Base-by-base conservation (phyloP, 2,888 invertebrate species). In the Yponomeuta evonymella region DNA sequence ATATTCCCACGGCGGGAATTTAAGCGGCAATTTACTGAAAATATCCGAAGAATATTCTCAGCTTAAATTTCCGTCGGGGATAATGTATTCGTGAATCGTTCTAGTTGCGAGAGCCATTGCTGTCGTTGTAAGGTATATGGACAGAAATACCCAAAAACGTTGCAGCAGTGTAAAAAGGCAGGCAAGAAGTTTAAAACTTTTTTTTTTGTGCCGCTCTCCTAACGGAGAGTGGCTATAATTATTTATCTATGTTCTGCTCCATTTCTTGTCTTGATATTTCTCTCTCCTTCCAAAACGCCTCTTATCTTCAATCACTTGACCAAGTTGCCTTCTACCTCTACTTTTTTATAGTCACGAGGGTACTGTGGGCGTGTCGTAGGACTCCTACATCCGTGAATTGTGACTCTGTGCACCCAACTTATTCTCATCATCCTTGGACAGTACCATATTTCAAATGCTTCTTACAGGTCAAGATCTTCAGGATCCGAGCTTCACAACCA, bases 401-500 rank as follows among this genome's bases (percentile, higher is more conserved):
- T 62, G n/a, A 66, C 36, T 33, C 33, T 65, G 33, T 12, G 12
- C 2, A 66, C n/a, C 66, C 66, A 66, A 11, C 15, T 66, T 33
- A 66, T 66, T 33, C 12, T 66, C 2, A 66, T 10, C 12, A 36
- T 66, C n/a, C 66, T 66, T 1, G 23, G 23, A 23, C 23, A 23
- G 23, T 23, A 23, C 66, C 36, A 66, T 36, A 66, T 66, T 33
- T 66, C 36, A 23, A 68, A 51, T 23, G 68, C 68, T 9, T 68
- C 68, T 48, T 48, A 48, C 51, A 9, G 2, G 11, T 2, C 2
- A 2, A 9, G 10, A 43, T n/a, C 43, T 36, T 36, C 12, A 67
- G 12, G 48, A n/a, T 36, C 67, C 48, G 36, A 43, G 67, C 36
- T n/a, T 67, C 43, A 43, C 67, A 48, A n/a, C 36, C 43, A n/a